A percentile compares a stretch with the other conserved stretches of the same genome.
phyloP scores from a whole-genome alignment of 1,140 invertebrate genomes.

The Meloidogyne chitwoodi region DNA sequence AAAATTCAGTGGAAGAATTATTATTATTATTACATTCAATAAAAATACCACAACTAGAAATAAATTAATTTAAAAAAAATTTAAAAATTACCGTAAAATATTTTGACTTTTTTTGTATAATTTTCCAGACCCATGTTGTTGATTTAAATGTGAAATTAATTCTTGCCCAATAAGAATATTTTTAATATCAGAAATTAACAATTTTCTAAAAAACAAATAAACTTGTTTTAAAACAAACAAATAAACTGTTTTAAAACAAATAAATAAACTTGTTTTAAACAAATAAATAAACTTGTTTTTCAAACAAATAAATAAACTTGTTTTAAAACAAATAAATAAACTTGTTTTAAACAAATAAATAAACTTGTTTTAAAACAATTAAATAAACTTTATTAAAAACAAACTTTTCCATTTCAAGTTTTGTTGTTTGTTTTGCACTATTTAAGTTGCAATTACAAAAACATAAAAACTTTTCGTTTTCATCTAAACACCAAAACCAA shows the following conservation, averaged over 20 bases:
- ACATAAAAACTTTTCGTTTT: conserved; percentile 21
- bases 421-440: background rate
- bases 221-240: background rate
- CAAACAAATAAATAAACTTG: background rate
- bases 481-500: conserved; percentile 32
- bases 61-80: background rate
- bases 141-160: conserved; percentile 25
- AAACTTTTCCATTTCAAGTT: conserved; percentile 5
- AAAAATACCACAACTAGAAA: conserved; percentile 24
- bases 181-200: conserved; percentile 23
- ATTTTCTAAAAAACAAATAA: conserved; percentile 13
- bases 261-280: background rate
- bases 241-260: conserved; percentile 15
- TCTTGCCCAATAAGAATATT: conserved; percentile 24
- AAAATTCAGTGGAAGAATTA: background rate
- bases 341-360: background rate
- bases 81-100: background rate
- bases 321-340: conserved; percentile 13
- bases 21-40: too few species aligned
- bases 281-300: too few species aligned
- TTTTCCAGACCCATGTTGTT: conserved; percentile 23
- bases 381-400: background rate
- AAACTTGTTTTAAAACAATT: conserved; percentile 18
- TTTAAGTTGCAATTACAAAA: conserved; percentile 8
- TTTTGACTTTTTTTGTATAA: conserved; percentile 29